Conservation (phyloP, 2,797 vertebrate genomes). For the Phataginus tetradactyla region DNA sequence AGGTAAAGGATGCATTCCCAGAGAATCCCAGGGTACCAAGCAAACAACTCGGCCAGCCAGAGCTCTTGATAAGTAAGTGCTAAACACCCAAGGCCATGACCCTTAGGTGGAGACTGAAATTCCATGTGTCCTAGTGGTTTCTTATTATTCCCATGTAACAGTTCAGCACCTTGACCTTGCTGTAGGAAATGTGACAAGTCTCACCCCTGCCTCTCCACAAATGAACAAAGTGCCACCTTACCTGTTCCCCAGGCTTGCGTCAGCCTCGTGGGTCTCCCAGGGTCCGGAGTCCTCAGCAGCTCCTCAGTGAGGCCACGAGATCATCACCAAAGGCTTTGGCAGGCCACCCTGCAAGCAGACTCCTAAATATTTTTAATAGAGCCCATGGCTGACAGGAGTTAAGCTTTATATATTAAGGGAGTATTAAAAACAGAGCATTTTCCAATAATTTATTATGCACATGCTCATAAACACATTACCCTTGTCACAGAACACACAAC, state of each 20-base stretch:
- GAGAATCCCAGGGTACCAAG: not conserved
- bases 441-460: constrained; percentile 44
- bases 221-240: not conserved
- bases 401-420: constrained; percentile 13
- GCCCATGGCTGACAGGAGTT: not conserved
- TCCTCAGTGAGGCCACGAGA: not conserved
- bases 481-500: constrained; percentile 45
- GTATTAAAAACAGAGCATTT: constrained; percentile 39
- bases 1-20: not conserved
- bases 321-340: not conserved
- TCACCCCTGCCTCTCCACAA: constrained; percentile 20
- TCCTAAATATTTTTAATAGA: constrained; percentile 29
- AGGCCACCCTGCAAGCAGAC: not conserved
- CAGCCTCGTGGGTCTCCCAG: not conserved
- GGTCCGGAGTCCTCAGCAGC: not conserved
- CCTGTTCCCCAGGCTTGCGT: not conserved
- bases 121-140: not conserved
- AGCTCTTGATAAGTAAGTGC: not conserved
- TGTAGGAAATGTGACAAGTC: constrained; percentile 6
- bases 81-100: not conserved
- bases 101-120: not conserved
- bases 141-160: constrained; percentile 17
- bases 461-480: constrained; percentile 40
- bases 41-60: not conserved
- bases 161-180: not conserved